These are phyloP conservation scores for Hartigia nigra DNA, from an alignment of 2,888 invertebrate species.

Conservation along the genomic window DNA sequence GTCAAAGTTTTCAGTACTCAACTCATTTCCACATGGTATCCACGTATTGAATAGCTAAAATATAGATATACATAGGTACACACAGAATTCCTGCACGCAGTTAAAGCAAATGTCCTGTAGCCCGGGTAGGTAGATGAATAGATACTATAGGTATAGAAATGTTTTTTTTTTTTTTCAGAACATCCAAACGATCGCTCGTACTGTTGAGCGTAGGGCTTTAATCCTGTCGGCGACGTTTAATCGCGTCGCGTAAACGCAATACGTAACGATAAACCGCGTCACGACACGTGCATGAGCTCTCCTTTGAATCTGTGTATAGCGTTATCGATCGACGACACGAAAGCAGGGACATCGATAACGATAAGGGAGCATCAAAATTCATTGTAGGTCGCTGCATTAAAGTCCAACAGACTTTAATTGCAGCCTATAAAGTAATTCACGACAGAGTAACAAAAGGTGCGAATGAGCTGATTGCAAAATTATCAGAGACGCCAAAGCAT, in stretches of 20 bases:
- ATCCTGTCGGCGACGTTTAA: constrained; percentile 2
- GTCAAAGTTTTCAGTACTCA: not conserved
- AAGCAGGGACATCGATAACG: not conserved
- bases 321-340: constrained; percentile 6
- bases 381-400: not conserved
- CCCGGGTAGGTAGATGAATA: not conserved
- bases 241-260: constrained; percentile 2
- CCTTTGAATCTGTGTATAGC: not conserved
- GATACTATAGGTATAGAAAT: not conserved
- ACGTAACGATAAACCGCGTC: constrained; percentile 5
- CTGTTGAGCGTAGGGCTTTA: not conserved
- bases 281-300: constrained; percentile 7
- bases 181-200: not conserved
- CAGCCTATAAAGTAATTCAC: constrained; percentile 53
- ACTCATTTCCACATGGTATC: not conserved
- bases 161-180: not conserved
- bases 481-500: not conserved
- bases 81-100: not conserved
- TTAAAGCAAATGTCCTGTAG: not conserved
- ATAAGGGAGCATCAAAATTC: not conserved
- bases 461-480: constrained; percentile 8
- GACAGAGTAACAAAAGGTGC: constrained; percentile 7
- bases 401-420: constrained; percentile 32
- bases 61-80: not conserved
- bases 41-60: not conserved